A percentile compares a stretch with the other conserved stretches of the same genome.
Conservation (phyloP, 2,113 vertebrate genomes). For the Saimiri boliviensis region DNA sequence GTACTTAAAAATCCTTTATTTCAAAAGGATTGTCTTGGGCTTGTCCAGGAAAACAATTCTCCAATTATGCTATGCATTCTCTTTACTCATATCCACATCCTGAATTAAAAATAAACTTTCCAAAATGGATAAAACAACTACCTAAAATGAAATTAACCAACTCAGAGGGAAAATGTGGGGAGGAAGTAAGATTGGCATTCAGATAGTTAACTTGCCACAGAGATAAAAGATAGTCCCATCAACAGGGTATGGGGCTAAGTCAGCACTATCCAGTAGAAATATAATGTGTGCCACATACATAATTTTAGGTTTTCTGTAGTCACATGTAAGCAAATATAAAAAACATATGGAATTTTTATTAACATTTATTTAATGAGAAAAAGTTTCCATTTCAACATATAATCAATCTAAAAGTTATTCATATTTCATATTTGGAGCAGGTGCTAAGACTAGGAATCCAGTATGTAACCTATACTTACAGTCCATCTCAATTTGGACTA, state of each 20-base stretch:
- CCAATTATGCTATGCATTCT: background rate
- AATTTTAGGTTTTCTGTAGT: background rate
- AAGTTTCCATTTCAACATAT: background rate
- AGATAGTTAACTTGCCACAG: background rate
- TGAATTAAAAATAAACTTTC: constrained; percentile 20
- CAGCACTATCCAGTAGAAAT: background rate
- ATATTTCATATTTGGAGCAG: background rate
- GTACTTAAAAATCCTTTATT: constrained; percentile 38
- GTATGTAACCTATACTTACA: background rate
- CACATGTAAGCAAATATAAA: background rate
- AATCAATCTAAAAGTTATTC: background rate
- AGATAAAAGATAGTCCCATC: background rate
- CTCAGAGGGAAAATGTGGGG: background rate
- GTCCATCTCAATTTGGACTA: background rate
- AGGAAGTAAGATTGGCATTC: background rate
- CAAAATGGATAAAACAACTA: background rate
- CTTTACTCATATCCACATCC: background rate
- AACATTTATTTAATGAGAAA: background rate
- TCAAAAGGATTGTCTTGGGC: background rate
- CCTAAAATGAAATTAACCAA: background rate
- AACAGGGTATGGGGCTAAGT: fast-evolving
- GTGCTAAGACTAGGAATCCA: background rate
- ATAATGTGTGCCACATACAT: background rate
- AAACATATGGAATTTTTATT: background rate
- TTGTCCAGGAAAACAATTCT: constrained; percentile 24